Evolutionary conservation across 2,113 vertebrate genomes (phyloP), one percentile per base, ranked within the genome.

Genomic region (Chaetorhynchus papuensis): DNA sequence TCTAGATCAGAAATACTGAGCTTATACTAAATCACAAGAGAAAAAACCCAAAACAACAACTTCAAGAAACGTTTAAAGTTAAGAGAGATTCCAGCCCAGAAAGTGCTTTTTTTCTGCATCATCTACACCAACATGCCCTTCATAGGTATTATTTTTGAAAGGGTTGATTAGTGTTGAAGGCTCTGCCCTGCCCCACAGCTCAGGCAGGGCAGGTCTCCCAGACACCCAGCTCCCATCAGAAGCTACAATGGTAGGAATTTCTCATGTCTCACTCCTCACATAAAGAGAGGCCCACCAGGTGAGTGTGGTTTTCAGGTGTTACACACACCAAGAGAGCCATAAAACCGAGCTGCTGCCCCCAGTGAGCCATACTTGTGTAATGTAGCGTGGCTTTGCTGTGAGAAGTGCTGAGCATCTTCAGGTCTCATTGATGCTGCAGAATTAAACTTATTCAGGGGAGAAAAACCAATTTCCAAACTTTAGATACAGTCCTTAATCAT

Each of bases 381-480:
- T 77, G 61, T 27, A 28, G 37, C 0, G 1, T 52, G 49, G 69
- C 52, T 72, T 68, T 13, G 2, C 74, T 45, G 24, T 42, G 83
- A 66, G 89, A 95, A 91, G 47, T 33, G 71, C 84, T 90, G 81
- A 90, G 42, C 74, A 65, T 41, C 71, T 89, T 82, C 84, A 89
- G 85, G 54, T 93, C 63, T 66, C 89, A 63, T 37, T 89, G 74
- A 60, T 66, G 78, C 33, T 50, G 49, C 83, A 89, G 89, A 92
- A 91, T 95, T 94, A 87, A 93, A 93, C 83, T 96, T 92, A 92
- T 75, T 91, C 88, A 88, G 72, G 70, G 76, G 59, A 95, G 82
- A 70, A 96, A 81, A 96, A 95, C 66, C 84, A 95, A 94, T 96
- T 92, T 87, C 49, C 87, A 94, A 60, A 82, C 69, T 77, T 91